A percentile compares a stretch with the other conserved stretches of the same genome.
Evolutionary conservation across 53 echinoderm and acorn worm species (phyloP).

Genomic region (Henricia sp.): DNA sequence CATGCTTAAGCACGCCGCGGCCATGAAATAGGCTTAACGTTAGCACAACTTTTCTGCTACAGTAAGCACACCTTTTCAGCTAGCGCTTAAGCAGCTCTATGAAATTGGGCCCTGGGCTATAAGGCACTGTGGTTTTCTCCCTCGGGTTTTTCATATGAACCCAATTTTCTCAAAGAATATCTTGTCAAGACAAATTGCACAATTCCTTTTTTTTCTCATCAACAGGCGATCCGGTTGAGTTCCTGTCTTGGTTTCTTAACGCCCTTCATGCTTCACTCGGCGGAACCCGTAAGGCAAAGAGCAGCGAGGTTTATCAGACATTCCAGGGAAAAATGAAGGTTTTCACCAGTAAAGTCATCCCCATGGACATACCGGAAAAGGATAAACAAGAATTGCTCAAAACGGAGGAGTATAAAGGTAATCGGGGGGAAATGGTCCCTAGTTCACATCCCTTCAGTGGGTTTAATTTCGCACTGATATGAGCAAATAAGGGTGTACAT

Average conservation of each 20-base stretch:
- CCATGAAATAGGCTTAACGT: too few species aligned
- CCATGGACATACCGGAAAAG: slow-evolving; percentile 84
- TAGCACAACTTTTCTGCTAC: too few species aligned
- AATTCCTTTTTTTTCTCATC: too few species aligned
- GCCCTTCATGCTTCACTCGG: slow-evolving; percentile 89
- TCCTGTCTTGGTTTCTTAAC: slow-evolving; percentile 97
- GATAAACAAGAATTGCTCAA: slow-evolving; percentile 79
- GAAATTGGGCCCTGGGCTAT: too few species aligned
- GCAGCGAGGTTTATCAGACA: slow-evolving; percentile 85
- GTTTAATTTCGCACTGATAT: not conserved
- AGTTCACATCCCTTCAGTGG: not conserved
- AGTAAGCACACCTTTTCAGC: too few species aligned
- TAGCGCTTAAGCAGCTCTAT: too few species aligned
- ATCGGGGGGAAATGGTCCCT: not conserved
- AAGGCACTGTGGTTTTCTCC: too few species aligned
- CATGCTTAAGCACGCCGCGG: too few species aligned
- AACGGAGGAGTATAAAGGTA: slow-evolving; percentile 94
- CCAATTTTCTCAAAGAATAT: not conserved
- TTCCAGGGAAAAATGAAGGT: slow-evolving; percentile 95
- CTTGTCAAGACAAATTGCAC: too few species aligned
- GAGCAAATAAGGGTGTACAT: not conserved
- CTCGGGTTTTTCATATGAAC: too few species aligned
- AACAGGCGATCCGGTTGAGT: slow-evolving; percentile 97
- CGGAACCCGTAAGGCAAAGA: slow-evolving; percentile 77
- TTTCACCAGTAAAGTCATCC: slow-evolving; percentile 85